Evolutionary conservation across 1,140 invertebrate species (phyloP), one percentile per base, ranked within the genome.

Genomic region (Micrasema minimum): DNA sequence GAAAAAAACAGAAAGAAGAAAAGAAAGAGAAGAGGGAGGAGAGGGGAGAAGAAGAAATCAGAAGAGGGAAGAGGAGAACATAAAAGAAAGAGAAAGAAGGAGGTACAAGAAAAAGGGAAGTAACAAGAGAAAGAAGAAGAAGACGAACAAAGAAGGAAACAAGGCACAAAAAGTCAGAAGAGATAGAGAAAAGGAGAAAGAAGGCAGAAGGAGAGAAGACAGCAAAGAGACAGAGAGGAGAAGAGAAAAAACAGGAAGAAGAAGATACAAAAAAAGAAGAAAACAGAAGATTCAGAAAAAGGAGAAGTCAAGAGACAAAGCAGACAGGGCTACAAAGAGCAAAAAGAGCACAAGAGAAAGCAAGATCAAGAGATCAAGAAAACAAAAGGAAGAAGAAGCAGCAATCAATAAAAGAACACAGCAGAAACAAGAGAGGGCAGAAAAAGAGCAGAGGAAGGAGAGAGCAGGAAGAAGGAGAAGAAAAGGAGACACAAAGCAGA

Each of bases 391-490:
- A 38, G 11, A 38, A 38, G 11, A 38, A 38, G 11, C 5, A 38
- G 11, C 5, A 38, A 38, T 6, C 5, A 38, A 38, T 6, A 38
- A 38, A 38, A 38, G 11, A 38, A 38, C 5, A 38, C 5, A 38
- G 11, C 5, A 38, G 11, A 38, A 38, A 38, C 5, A 38, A 38
- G 11, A 38, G 11, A 38, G 11, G 11, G 11, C 5, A 38, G 11
- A 38, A 38, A 38, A 38, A 38, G 11, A 38, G 43, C 69, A 71
- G 73, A 69, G 69, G 51, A 77, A 66, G 66, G 18, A n/a, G 35
- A 38, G 26, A 50, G n/a, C 5, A 71, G 48, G 38, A 16, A 67
- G n/a, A 11, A 31, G 9, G 35, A 66, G 35, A 68, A 14, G n/a
- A 50, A 14, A 16, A 20, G 38, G 14, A 43, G 9, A 18, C 5